Percentiles rank a stretch among this genome's conserved stretches.
Evolutionary conservation across 1,140 invertebrate genomes (phyloP).

Genomic region (Triops longicaudatus): DNA sequence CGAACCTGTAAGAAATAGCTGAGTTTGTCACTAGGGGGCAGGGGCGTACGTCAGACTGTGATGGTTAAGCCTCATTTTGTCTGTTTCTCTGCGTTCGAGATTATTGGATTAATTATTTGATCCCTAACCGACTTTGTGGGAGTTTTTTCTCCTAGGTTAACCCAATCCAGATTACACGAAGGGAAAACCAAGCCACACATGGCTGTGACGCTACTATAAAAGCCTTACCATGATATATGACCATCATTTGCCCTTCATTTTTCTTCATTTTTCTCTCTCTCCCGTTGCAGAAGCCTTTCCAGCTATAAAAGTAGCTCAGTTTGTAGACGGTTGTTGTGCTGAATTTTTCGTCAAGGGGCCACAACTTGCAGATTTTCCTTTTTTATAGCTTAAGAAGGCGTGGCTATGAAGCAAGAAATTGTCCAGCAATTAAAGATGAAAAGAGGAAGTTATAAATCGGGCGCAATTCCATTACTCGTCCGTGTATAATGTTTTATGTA

Average conservation of each 20-base stretch:
- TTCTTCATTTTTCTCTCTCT: neutral
- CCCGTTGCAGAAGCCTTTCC: neutral
- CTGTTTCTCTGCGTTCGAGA: neutral
- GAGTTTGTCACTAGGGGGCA: neutral
- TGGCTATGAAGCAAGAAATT: too few relatives aligned
- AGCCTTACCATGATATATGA: constrained; percentile 1
- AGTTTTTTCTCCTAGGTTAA: neutral
- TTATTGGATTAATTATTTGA: neutral
- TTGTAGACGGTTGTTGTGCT: neutral
- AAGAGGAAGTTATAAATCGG: neutral
- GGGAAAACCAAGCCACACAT: neutral
- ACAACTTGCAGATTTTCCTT: neutral
- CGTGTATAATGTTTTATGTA: constrained; percentile 15
- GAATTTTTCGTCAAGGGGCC: neutral
- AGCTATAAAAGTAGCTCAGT: neutral
- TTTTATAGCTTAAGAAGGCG: too few relatives aligned
- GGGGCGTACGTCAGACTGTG: neutral
- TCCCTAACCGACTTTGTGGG: neutral
- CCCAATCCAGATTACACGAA: neutral
- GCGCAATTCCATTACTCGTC: neutral
- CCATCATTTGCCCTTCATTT: neutral
- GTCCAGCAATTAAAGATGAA: too few relatives aligned
- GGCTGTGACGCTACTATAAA: constrained; percentile 6
- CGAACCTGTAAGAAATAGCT: neutral
- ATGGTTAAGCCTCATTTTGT: neutral